These are phyloP conservation scores for Drymonia ruficornis DNA, from an alignment of 2,888 invertebrate genomes.

Conservation along the genomic window DNA sequence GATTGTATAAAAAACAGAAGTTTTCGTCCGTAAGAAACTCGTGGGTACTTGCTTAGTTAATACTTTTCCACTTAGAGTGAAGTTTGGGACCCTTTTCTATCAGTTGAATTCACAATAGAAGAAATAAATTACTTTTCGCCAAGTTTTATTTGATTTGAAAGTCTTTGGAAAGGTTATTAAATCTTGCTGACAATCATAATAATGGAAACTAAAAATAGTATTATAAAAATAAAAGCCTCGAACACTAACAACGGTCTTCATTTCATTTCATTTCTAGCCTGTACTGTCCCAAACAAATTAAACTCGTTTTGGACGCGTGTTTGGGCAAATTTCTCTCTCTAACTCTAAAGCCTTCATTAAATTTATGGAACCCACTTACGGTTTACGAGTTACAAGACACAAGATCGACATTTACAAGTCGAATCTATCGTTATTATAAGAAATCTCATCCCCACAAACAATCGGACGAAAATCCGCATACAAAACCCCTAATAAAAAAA, in stretches of 20 bases:
- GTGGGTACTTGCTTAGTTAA: neutral
- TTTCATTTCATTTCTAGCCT: too few relatives aligned
- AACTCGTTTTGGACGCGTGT: too few relatives aligned
- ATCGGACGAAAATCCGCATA: neutral
- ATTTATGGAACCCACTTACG: too few relatives aligned
- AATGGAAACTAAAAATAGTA: too few relatives aligned
- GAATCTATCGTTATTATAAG: neutral
- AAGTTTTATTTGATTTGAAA: neutral
- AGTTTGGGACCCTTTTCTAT: neutral
- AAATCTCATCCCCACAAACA: neutral
- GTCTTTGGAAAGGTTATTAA: neutral
- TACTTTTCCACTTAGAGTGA: neutral
- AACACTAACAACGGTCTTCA: too few relatives aligned
- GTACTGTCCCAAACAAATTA: too few relatives aligned
- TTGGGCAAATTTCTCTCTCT: too few relatives aligned
- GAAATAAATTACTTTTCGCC: neutral
- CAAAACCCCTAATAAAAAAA: neutral
- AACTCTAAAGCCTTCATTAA: too few relatives aligned
- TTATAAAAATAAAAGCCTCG: too few relatives aligned
- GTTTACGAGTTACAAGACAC: too few relatives aligned
- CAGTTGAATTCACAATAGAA: neutral
- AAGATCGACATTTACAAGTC: too few relatives aligned
- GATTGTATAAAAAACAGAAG: constrained; percentile 2
- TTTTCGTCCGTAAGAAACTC: neutral
- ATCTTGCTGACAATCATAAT: too few relatives aligned